phyloP scores from a whole-genome alignment of 2,113 vertebrate genomes.

The Cyphotilapia sp. region DNA sequence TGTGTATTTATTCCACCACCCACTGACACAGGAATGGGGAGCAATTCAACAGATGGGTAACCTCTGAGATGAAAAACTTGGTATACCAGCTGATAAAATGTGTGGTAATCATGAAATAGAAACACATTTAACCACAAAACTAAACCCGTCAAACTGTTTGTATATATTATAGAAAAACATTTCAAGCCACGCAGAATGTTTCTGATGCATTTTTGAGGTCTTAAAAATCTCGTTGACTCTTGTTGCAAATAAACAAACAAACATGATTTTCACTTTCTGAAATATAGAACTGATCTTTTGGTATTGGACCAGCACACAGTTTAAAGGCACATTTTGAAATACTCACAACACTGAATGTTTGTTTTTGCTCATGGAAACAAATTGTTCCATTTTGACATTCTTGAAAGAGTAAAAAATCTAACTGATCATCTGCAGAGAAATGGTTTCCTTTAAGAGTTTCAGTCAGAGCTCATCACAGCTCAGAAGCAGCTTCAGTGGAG shows the following conservation, averaged over 20 bases:
- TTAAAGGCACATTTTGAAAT: background rate
- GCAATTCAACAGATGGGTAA: background rate
- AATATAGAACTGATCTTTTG: background rate
- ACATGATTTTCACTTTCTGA: background rate
- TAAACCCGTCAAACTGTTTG: background rate
- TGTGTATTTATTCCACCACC: background rate
- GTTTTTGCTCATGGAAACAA: background rate
- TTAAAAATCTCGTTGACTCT: background rate
- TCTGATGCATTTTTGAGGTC: background rate
- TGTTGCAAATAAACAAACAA: background rate
- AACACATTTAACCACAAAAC: background rate
- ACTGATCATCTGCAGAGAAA: background rate
- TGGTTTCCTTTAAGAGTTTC: background rate
- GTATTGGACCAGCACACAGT: background rate
- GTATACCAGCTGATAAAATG: background rate
- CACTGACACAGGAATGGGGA: background rate
- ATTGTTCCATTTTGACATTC: background rate
- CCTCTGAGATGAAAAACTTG: background rate
- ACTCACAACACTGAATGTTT: background rate
- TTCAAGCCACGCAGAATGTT: background rate
- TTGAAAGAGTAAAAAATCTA: background rate
- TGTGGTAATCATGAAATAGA: background rate
- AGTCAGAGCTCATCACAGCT: background rate
- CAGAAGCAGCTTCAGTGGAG: background rate
- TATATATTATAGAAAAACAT: background rate